Conservation (phyloP, 2,888 invertebrate genomes). For the Leucoptera coffeella region DNA sequence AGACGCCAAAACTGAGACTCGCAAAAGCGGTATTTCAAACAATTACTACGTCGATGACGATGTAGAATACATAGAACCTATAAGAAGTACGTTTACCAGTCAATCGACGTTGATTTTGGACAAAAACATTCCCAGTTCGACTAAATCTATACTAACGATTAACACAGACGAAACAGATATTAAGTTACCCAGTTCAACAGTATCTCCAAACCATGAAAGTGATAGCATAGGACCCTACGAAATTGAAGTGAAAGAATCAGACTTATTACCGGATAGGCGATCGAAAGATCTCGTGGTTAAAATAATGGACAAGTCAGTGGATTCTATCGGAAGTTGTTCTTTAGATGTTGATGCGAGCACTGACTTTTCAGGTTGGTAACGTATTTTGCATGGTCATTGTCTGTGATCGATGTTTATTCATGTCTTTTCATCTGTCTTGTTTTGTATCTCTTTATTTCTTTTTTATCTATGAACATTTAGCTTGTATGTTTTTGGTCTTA, state of each 20-base stretch:
- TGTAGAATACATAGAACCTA: constrained; percentile 47
- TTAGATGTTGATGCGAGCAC: constrained; percentile 76
- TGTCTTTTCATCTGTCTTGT: too few relatives aligned
- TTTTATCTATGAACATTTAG: too few relatives aligned
- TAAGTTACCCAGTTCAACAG: constrained; percentile 35
- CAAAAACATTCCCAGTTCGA: constrained; percentile 19
- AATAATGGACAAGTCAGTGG: constrained; percentile 70
- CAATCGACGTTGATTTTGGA: constrained; percentile 43
- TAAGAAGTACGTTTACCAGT: constrained; percentile 40
- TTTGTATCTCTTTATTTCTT: too few relatives aligned
- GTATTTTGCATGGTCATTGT: too few relatives aligned
- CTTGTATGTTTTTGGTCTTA: too few relatives aligned
- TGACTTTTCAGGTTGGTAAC: constrained; percentile 59
- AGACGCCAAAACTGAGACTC: constrained; percentile 36
- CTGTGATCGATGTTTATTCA: too few relatives aligned
- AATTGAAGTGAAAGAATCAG: constrained; percentile 38
- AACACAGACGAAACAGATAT: constrained; percentile 43
- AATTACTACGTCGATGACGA: constrained; percentile 29
- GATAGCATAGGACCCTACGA: constrained; percentile 42
- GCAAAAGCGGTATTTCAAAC: constrained; percentile 33
- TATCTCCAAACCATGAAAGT: constrained; percentile 31
- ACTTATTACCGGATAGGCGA: constrained; percentile 21
- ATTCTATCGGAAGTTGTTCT: constrained; percentile 83
- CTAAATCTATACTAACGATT: constrained; percentile 26
- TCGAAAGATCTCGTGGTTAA: constrained; percentile 36